Conservation (phyloP, 2,888 invertebrate species). For the Cecidostiba fungosa region DNA sequence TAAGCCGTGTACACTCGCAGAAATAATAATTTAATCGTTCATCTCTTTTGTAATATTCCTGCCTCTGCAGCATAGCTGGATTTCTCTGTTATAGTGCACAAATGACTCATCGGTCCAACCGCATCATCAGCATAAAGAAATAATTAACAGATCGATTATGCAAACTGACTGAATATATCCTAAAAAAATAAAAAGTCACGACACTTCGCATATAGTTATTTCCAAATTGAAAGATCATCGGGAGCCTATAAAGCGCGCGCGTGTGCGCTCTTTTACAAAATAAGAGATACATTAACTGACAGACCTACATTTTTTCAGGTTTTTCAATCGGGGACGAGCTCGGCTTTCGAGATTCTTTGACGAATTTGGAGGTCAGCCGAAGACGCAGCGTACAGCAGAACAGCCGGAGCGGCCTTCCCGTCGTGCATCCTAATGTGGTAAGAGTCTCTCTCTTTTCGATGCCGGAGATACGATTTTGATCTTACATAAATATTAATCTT, state of each 20-base stretch:
- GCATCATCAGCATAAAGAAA: background rate
- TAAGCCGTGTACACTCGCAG: background rate
- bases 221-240: background rate
- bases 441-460: conserved; percentile 59
- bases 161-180: background rate
- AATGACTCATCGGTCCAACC: background rate
- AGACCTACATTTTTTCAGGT: conserved; percentile 82
- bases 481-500: conserved; percentile 29
- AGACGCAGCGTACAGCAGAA: conserved; percentile 83
- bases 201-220: background rate
- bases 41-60: too few relatives aligned
- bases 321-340: conserved; percentile 93
- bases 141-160: background rate
- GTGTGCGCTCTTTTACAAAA: background rate
- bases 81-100: background rate
- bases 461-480: conserved; percentile 18
- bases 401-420: conserved; percentile 68
- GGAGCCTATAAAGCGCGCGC: background rate
- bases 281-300: background rate
- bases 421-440: conserved; percentile 71
- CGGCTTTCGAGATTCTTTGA: conserved; percentile 91
- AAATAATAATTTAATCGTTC: background rate
- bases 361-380: conserved; percentile 88
- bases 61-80: too few relatives aligned
- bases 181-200: too few relatives aligned